Evolutionary conservation across 1,140 invertebrate species (phyloP).

Genomic region (Laupala kohalensis): DNA sequence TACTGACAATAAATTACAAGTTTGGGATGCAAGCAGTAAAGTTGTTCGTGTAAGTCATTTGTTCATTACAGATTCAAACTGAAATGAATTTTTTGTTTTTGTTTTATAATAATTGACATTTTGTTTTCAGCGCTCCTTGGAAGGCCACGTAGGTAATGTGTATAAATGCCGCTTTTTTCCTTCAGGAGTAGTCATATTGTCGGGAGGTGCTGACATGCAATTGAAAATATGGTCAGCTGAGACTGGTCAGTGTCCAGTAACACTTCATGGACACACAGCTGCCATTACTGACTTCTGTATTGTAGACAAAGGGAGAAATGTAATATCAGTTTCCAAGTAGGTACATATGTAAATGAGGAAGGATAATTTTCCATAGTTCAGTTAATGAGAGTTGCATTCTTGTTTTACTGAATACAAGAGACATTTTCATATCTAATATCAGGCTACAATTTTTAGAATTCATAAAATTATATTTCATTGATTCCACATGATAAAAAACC

Average conservation of each 20-base stretch:
- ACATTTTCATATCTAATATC: no score
- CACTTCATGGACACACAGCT: constrained; percentile 49
- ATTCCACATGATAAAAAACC: no score
- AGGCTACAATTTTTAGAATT: no score
- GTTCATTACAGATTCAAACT: no score
- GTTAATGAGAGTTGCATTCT: no score
- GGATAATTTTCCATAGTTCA: no score
- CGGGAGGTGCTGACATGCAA: constrained; percentile 52
- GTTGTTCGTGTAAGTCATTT: constrained; percentile 32
- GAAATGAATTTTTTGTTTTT: neutral
- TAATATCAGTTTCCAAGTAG: constrained; percentile 52
- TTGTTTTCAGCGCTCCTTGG: constrained; percentile 37
- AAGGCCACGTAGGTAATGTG: constrained; percentile 53
- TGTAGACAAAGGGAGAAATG: constrained; percentile 56
- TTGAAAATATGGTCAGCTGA: constrained; percentile 57
- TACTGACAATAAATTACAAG: constrained; percentile 38
- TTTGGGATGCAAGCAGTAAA: constrained; percentile 50
- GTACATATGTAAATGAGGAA: no score
- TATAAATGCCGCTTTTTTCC: constrained; percentile 59
- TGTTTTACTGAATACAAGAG: no score
- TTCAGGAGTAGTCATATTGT: constrained; percentile 51
- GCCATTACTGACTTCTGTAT: constrained; percentile 49
- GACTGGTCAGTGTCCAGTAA: constrained; percentile 49
- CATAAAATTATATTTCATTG: no score
- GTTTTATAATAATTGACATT: neutral